Evolutionary conservation across 2,797 vertebrate species (phyloP).

Genomic region (Galaxias olidus): DNA sequence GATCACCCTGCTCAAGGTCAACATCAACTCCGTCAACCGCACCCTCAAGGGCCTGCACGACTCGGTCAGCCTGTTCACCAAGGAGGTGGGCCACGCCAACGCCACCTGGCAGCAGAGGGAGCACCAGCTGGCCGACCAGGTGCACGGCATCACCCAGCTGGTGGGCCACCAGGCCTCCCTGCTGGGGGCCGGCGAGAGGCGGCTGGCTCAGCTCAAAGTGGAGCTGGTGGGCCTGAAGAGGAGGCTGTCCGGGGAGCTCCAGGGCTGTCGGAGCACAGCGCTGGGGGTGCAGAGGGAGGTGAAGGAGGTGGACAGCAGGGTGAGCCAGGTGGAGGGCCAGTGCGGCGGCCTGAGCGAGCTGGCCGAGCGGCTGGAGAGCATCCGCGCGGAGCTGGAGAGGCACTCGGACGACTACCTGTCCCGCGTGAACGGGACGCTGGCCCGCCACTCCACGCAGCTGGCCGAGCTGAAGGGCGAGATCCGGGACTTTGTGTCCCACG

Average conservation of each 20-base stretch:
- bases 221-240: constrained; percentile 88
- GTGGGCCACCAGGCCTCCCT: constrained; percentile 86
- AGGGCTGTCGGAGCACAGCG: constrained; percentile 83
- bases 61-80: constrained; percentile 84
- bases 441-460: constrained; percentile 84
- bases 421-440: constrained; percentile 83
- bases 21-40: constrained; percentile 91
- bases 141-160: constrained; percentile 89
- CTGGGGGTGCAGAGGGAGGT: constrained; percentile 83
- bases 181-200: constrained; percentile 84
- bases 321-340: constrained; percentile 83
- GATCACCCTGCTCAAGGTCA: constrained; percentile 95
- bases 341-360: constrained; percentile 81
- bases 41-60: constrained; percentile 92
- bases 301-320: constrained; percentile 82
- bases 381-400: constrained; percentile 81
- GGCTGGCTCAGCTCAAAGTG: constrained; percentile 86
- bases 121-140: constrained; percentile 83
- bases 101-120: constrained; percentile 86
- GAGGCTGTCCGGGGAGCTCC: constrained; percentile 80
- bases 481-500: constrained; percentile 80
- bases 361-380: constrained; percentile 77
- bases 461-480: constrained; percentile 83
- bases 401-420: constrained; percentile 85
- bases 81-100: constrained; percentile 84